Conservation (phyloP, 2,113 vertebrate genomes). For the Pituophis catenifer region DNA sequence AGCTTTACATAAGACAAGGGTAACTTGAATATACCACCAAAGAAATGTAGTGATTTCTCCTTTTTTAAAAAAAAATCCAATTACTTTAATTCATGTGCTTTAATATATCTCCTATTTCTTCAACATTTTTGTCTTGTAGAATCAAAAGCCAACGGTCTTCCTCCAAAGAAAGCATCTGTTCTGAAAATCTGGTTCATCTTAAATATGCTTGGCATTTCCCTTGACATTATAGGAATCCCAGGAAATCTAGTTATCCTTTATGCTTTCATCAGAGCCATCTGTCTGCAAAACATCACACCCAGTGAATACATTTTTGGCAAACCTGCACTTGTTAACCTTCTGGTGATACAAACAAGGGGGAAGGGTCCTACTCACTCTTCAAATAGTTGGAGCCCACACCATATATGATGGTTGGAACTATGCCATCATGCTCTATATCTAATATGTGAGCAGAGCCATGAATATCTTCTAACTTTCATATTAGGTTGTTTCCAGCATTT, state of each 20-base stretch:
- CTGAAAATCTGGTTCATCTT: slow-evolving; percentile 45
- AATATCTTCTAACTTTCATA: slow-evolving; percentile 52
- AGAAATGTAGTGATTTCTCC: background rate
- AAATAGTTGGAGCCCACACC: slow-evolving; percentile 17
- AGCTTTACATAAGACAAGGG: background rate
- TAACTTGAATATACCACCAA: background rate
- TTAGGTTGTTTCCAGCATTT: slow-evolving; percentile 53
- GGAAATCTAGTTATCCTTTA: slow-evolving; percentile 49
- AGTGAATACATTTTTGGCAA: slow-evolving; percentile 50
- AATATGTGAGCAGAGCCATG: slow-evolving; percentile 46
- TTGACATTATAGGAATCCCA: slow-evolving; percentile 54
- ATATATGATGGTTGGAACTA: slow-evolving; percentile 24
- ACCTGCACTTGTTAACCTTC: slow-evolving; percentile 42
- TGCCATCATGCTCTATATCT: slow-evolving; percentile 46
- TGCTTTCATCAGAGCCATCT: slow-evolving; percentile 41
- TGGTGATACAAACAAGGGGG: slow-evolving; percentile 47
- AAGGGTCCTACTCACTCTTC: slow-evolving; percentile 41
- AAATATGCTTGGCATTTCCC: slow-evolving; percentile 32
- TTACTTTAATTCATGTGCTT: background rate
- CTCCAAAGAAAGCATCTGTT: background rate
- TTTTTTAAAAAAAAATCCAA: background rate
- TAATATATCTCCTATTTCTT: background rate
- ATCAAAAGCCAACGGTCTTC: background rate
- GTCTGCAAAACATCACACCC: slow-evolving; percentile 18
- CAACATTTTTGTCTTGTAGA: slow-evolving; percentile 12